phyloP scores from a whole-genome alignment of 2,888 invertebrate genomes.

The Embidobia sp. region DNA sequence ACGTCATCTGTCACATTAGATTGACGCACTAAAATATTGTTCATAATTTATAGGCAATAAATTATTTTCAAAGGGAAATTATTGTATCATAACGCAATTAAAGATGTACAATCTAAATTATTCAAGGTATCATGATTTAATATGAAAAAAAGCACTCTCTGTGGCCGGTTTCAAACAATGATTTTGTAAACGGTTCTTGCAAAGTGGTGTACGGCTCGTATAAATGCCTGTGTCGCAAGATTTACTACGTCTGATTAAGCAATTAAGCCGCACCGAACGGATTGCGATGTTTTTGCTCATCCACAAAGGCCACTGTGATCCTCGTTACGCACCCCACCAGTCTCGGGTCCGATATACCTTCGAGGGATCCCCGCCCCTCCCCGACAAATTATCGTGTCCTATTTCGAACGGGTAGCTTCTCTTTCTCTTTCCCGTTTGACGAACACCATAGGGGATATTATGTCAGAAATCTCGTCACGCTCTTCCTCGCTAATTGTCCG shows the following conservation, averaged over 20 bases:
- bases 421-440: slow-evolving; percentile 26
- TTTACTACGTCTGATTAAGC: slow-evolving; percentile 80
- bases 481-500: slow-evolving; percentile 70
- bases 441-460: slow-evolving; percentile 61
- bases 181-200: slow-evolving; percentile 31
- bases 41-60: no score
- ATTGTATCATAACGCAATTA: no score
- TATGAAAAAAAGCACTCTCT: slow-evolving; percentile 45
- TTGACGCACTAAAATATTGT: no score
- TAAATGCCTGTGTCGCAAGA: slow-evolving; percentile 78
- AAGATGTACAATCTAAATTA: no score
- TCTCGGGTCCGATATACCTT: slow-evolving; percentile 55
- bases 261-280: slow-evolving; percentile 74
- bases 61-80: no score
- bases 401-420: slow-evolving; percentile 24
- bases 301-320: slow-evolving; percentile 64
- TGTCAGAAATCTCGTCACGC: slow-evolving; percentile 72
- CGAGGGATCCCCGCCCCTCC: no score
- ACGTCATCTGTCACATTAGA: no score
- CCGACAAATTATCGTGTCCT: slow-evolving; percentile 52
- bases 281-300: slow-evolving; percentile 70
- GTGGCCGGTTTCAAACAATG: slow-evolving; percentile 15
- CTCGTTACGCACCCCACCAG: slow-evolving; percentile 70
- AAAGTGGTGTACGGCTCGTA: slow-evolving; percentile 29
- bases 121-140: no score